A percentile compares a stretch with the other conserved stretches of the same genome.
These are phyloP conservation scores for Omphaloscelis lunosa DNA, from an alignment of 2,888 invertebrate genomes.

Conservation along the genomic window DNA sequence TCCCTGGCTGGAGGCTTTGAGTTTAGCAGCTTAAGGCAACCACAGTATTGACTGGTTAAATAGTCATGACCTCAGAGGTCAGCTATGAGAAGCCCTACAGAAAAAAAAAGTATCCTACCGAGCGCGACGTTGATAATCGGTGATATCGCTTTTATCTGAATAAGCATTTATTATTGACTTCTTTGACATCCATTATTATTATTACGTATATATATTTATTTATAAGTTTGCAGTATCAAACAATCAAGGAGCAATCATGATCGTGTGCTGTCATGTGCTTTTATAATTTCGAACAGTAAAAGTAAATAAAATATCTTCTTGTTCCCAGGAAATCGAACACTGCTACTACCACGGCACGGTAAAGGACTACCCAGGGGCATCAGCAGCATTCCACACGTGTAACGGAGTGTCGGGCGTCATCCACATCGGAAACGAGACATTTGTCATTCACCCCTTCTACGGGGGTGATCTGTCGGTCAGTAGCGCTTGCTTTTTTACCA, in stretches of 20 bases:
- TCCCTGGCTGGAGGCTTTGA: too few species aligned
- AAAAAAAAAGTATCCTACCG: too few species aligned
- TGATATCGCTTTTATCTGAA: too few species aligned
- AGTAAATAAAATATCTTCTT: constrained; percentile 32
- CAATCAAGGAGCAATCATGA: neutral
- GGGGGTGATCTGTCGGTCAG: constrained; percentile 99
- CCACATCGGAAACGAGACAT: constrained; percentile 99
- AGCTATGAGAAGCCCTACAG: too few species aligned
- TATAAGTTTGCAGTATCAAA: neutral
- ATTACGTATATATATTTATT: too few species aligned
- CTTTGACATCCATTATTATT: too few species aligned
- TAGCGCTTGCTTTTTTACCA: constrained; percentile 76
- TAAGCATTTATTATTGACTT: too few species aligned
- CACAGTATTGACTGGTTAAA: too few species aligned
- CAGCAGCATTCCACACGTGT: constrained; percentile 99
- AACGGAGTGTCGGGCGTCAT: constrained; percentile 99
- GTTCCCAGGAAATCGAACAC: constrained; percentile 97
- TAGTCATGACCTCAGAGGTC: too few species aligned
- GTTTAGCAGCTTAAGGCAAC: too few species aligned
- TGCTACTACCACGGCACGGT: constrained; percentile 99
- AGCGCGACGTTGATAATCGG: too few species aligned
- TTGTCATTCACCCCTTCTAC: constrained; percentile 99
- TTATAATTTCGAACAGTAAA: neutral
- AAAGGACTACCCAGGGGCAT: constrained; percentile 98
- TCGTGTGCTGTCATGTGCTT: neutral